Conservation (phyloP, 2,113 vertebrate species). For the Dromas ardeola region DNA sequence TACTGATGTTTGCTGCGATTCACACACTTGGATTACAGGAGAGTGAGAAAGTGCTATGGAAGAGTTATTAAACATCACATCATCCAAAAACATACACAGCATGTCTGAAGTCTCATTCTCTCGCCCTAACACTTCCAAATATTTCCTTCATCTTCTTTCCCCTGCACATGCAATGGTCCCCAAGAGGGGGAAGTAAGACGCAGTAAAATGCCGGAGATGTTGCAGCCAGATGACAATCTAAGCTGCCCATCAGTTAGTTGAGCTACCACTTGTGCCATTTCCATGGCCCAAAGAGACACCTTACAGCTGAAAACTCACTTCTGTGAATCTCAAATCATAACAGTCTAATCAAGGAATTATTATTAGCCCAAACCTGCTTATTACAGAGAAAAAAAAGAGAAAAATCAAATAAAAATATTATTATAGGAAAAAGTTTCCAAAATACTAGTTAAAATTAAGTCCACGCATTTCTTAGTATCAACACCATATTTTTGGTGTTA, state of each 20-base stretch:
- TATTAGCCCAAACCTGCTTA: not conserved
- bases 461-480: not conserved
- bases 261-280: not conserved
- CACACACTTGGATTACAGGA: not conserved
- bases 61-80: not conserved
- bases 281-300: not conserved
- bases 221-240: not conserved
- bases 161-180: not conserved
- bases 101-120: not conserved
- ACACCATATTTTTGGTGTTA: not conserved
- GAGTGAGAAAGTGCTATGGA: not conserved
- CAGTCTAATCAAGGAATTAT: not conserved
- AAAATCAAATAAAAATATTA: not conserved
- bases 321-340: not conserved
- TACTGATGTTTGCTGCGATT: not conserved
- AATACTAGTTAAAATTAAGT: not conserved
- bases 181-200: not conserved
- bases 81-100: not conserved
- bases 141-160: not conserved
- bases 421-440: not conserved
- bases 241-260: not conserved
- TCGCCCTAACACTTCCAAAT: not conserved
- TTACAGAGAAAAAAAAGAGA: fast-evolving
- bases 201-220: not conserved
- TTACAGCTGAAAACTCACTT: not conserved